Evolutionary conservation across 2,888 invertebrate genomes (phyloP).

Genomic region (Polyploca ridens): DNA sequence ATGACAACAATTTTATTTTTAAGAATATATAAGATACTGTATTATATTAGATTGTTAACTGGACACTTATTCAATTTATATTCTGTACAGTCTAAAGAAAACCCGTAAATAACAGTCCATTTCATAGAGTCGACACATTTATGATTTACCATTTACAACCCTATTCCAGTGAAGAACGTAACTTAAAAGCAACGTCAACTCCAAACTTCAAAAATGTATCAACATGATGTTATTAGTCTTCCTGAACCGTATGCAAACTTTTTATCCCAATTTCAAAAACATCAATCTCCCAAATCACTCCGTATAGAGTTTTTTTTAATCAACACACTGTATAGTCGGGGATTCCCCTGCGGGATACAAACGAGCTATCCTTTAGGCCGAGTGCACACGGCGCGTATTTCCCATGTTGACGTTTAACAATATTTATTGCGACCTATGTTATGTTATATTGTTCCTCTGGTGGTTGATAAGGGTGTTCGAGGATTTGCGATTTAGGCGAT

Average conservation of each 20-base stretch:
- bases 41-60: no score
- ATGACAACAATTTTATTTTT: no score
- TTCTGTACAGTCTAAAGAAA: no score
- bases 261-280: neutral
- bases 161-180: no score
- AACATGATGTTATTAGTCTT: no score
- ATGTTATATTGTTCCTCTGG: constrained; percentile 4
- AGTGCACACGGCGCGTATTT: neutral
- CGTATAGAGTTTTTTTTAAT: neutral
- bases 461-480: neutral
- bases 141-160: no score
- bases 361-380: constrained; percentile 5
- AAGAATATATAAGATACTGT: no score
- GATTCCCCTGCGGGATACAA: neutral
- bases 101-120: no score
- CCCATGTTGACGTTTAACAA: constrained; percentile 6
- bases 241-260: neutral
- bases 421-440: neutral
- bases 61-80: no score
- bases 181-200: no score
- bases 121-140: no score
- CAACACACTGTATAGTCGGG: constrained; percentile 1
- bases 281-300: neutral
- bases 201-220: no score
- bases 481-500: neutral